Base-by-base conservation (phyloP, 2,797 vertebrate genomes). In the Danio kyathit region DNA sequence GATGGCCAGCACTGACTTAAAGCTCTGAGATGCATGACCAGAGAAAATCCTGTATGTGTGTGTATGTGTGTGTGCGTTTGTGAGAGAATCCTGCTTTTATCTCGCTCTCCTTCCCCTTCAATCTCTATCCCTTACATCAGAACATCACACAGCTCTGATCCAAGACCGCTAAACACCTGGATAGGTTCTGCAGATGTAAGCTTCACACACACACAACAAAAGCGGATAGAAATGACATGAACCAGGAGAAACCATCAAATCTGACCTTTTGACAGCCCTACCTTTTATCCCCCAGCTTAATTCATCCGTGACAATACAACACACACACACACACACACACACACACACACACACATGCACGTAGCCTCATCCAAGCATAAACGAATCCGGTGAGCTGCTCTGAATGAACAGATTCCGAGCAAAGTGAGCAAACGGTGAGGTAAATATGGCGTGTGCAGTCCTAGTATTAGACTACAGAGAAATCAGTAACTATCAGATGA, bases 21-120 rank as follows among this genome's bases (percentile, higher is more conserved):
- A 66, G 52, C 57, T 75, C 38, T 83, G 81, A 79, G 73, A 84
- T 72, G 76, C 80, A 74, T 77, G 72, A 79, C 48, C 73, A 66
- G 61, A 64, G 76, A 57, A 61, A 83, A 46, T 59, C 61, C 9
- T 65, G 59, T 7, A 76, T 67, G 21, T 29, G 13, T 52, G 12
- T 51, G 13, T 52, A 8, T 51, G 67, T 48, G 43, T 46, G 48
- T 43, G 21, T 67, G 54, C 59, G 51, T 63, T 59, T 46, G 5
- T 71, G 57, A 51, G 41, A 76, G 46, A 79, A 77, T 70, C 66
- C 64, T 69, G 7, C 41, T 41, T 79, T 79, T 71, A 71, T 79
- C 56, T 70, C 4, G 5, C 49, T 63, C 16, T 38, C 21, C 10
- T 51, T 63, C 16, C 14, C 72, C 21, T 11, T 60, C 76, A 65